Evolutionary conservation across 2,888 invertebrate genomes (phyloP).

Genomic region (Diplazon laetatorius): DNA sequence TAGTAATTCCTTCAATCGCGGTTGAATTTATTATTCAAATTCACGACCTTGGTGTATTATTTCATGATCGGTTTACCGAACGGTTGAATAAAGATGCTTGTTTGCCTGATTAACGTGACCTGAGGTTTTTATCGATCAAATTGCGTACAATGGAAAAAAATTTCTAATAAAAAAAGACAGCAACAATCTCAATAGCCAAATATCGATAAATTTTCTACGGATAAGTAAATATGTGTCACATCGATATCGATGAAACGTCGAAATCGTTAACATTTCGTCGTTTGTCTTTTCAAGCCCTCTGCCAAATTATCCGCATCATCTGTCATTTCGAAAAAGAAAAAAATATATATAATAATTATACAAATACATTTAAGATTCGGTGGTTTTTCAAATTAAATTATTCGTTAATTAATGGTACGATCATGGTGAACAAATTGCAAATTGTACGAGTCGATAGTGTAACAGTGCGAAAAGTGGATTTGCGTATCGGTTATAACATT

Average conservation of each 20-base stretch:
- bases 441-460: slow-evolving; percentile 72
- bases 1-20: slow-evolving; percentile 11
- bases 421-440: slow-evolving; percentile 71
- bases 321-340: slow-evolving; percentile 36
- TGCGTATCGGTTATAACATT: slow-evolving; percentile 72
- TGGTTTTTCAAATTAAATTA: slow-evolving; percentile 20
- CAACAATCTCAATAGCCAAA: background rate
- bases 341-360: too few relatives aligned
- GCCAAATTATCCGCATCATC: slow-evolving; percentile 37
- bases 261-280: slow-evolving; percentile 31
- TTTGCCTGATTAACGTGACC: slow-evolving; percentile 36
- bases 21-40: slow-evolving; percentile 44
- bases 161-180: background rate
- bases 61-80: slow-evolving; percentile 47
- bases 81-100: slow-evolving; percentile 51
- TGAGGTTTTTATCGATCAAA: slow-evolving; percentile 12
- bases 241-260: slow-evolving; percentile 13
- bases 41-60: slow-evolving; percentile 37
- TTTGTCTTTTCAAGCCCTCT: slow-evolving; percentile 50
- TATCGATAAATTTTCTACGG: too few relatives aligned
- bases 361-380: slow-evolving; percentile 30
- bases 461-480: slow-evolving; percentile 69
- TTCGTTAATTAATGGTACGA: slow-evolving; percentile 41
- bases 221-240: too few relatives aligned
- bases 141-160: background rate